Base-by-base conservation (phyloP, 2,113 vertebrate genomes). In the Taxidea taxus region DNA sequence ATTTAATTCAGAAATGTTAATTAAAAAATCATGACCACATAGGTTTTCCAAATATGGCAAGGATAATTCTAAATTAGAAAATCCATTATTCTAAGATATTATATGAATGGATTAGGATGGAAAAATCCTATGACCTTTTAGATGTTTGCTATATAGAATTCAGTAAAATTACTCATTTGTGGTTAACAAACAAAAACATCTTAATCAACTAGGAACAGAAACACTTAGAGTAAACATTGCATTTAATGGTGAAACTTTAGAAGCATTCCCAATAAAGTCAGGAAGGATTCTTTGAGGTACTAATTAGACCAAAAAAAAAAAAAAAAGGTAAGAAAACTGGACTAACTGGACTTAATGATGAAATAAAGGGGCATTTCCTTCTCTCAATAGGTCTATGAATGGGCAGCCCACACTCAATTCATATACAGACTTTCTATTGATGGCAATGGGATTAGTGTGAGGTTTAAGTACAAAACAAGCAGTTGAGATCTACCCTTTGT, bases 401-500 rank as follows among this genome's bases (percentile, higher is more conserved):
- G 78, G 89, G 62, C 29, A 93, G 72, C 77, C 96, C 87, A 95
- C 95, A 77, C 70, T 94, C 90, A 90, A 37, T 90, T 77, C 92
- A 74, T 54, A 74, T 66, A 68, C 66, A 96, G 95, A 80, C 91
- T 91, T 96, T 96, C 97, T 96, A 91, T 94, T 96, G 95, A 96
- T 80, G 94, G 95, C 92, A 91, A 91, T 94, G 77, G 97, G 97
- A 98, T 98, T 98, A 98, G 90, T 95, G 87, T 94, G 95, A 97
- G 96, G 60, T 96, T 98, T 97, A 97, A 98, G 56, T 66, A 96
- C 90, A 96, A 95, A 98, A 83, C 95, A 95, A 95, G 96, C 96
- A 94, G 94, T 96, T 92, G 96, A 75, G 95, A 96, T 72, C 88
- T 64, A 21, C 29, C 34, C 96, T 98, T 98, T 98, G 97, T 98